Percentiles rank a stretch among this genome's conserved stretches.
These are phyloP conservation scores for Heterodera filipjevi DNA, from an alignment of 2,888 invertebrate species.

Conservation along the genomic window DNA sequence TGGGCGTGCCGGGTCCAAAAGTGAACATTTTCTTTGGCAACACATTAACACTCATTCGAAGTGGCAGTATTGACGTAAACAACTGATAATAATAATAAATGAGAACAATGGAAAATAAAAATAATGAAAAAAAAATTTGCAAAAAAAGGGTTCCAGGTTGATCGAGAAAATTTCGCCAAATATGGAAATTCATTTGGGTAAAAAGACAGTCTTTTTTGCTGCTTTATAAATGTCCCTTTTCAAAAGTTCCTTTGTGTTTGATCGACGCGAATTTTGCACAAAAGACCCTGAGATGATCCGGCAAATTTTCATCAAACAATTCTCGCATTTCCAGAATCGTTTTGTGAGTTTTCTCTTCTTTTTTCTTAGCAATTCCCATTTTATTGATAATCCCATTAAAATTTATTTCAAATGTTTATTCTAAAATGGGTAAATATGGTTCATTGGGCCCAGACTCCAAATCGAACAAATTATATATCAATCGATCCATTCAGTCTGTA, in stretches of 20 bases:
- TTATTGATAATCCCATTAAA: too few species aligned
- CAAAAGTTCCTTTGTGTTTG: conserved; percentile 3
- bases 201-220: neutral
- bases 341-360: conserved; percentile 13
- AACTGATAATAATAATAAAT: too few species aligned
- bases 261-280: conserved; percentile 7
- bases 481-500: too few species aligned
- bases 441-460: too few species aligned
- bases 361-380: too few species aligned
- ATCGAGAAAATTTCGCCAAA: conserved; percentile 11
- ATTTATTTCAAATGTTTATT: too few species aligned
- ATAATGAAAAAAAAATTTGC: too few species aligned
- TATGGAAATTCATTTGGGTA: conserved; percentile 27
- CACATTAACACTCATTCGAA: neutral
- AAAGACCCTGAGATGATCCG: conserved; percentile 12
- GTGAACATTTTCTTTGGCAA: conserved; percentile 19
- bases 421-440: too few species aligned
- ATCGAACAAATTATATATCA: too few species aligned
- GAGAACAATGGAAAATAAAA: too few species aligned
- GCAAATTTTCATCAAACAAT: conserved; percentile 21
- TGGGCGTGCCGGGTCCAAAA: conserved; percentile 14
- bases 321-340: conserved; percentile 16
- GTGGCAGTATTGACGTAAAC: neutral
- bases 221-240: neutral
- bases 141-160: neutral